phyloP scores from a whole-genome alignment of 1,140 invertebrate species.

The Acromyrmex charruanus region DNA sequence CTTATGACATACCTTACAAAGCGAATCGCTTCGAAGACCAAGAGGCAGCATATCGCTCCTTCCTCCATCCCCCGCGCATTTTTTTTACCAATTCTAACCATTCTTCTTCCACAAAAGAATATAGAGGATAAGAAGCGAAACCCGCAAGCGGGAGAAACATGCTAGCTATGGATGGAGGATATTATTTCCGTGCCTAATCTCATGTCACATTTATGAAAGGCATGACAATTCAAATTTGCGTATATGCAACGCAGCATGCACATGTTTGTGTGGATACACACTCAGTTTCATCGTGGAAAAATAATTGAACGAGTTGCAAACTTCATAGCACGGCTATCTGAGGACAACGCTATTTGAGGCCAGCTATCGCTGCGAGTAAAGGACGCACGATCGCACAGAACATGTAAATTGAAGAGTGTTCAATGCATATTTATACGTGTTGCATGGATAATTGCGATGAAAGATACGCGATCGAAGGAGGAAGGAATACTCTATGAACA shows the following conservation, averaged over 20 bases:
- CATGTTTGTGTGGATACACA: background rate
- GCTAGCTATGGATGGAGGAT: constrained; percentile 9
- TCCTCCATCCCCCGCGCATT: constrained; percentile 23
- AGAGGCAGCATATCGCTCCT: constrained; percentile 59
- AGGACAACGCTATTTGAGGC: background rate
- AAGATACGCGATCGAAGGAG: constrained; percentile 11
- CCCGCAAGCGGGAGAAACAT: background rate
- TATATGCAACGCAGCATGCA: constrained; percentile 9
- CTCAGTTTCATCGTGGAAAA: background rate
- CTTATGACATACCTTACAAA: constrained; percentile 28
- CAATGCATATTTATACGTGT: background rate
- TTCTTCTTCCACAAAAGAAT: background rate
- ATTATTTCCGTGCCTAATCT: constrained; percentile 52
- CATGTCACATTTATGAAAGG: constrained; percentile 44
- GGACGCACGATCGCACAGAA: background rate
- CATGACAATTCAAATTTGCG: constrained; percentile 56
- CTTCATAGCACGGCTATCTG: background rate
- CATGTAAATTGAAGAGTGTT: constrained; percentile 9
- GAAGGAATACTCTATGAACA: constrained; percentile 6
- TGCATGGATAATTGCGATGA: background rate
- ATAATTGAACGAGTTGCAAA: background rate
- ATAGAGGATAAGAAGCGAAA: background rate
- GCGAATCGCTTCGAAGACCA: constrained; percentile 38
- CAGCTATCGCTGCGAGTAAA: background rate
- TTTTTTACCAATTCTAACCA: background rate